phyloP scores from a whole-genome alignment of 2,113 vertebrate species.

The Aplodontia rufa region DNA sequence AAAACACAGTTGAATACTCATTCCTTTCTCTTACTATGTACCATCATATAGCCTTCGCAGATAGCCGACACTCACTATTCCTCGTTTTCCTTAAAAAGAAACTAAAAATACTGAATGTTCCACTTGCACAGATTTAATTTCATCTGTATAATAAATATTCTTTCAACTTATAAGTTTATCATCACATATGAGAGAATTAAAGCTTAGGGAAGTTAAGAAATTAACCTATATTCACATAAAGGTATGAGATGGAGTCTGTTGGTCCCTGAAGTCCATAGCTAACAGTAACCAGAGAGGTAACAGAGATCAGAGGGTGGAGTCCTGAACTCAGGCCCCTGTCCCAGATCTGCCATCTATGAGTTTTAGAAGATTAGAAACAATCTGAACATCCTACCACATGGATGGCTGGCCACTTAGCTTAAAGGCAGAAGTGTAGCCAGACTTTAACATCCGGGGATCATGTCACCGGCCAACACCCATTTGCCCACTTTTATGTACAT shows the following conservation, averaged over 20 bases:
- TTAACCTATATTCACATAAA: background rate
- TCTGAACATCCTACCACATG: background rate
- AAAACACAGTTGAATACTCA: background rate
- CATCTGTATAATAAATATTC: background rate
- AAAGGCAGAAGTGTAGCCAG: background rate
- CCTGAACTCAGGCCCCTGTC: accelerated
- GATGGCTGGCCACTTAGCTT: background rate
- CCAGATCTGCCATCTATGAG: background rate
- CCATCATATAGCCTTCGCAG: background rate
- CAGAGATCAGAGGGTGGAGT: background rate
- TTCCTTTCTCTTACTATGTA: background rate
- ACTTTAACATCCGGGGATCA: background rate
- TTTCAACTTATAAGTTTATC: background rate
- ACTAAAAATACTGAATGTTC: background rate
- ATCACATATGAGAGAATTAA: background rate
- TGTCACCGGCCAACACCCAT: accelerated
- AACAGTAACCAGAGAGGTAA: background rate
- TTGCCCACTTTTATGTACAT: background rate
- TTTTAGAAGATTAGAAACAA: background rate
- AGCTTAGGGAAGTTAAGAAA: background rate
- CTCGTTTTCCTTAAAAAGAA: background rate
- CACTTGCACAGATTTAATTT: background rate
- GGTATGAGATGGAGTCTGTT: background rate
- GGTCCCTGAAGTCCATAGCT: background rate
- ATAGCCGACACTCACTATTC: background rate